Evolutionary conservation across 2,888 invertebrate species (phyloP).

Genomic region (Pocota personata): DNA sequence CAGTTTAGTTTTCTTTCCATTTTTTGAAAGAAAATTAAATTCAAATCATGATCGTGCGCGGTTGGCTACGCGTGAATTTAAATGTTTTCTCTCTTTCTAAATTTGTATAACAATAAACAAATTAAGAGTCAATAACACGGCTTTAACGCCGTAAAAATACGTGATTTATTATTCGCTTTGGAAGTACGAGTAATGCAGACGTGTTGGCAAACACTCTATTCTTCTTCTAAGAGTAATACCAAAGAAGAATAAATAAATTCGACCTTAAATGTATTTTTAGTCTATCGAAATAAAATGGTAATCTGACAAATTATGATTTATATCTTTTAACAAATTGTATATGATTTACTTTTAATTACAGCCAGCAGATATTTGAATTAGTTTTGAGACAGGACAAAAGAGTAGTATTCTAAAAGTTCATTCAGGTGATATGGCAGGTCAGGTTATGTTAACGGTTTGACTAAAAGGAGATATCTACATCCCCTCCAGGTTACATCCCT

Average conservation of each 20-base stretch:
- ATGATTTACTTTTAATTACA: not conserved
- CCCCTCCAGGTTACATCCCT: no score
- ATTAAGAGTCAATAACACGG: constrained; percentile 28
- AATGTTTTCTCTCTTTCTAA: constrained; percentile 3
- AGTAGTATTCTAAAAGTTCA: no score
- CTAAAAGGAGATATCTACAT: no score
- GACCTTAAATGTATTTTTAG: not conserved
- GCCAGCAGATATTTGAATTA: no score
- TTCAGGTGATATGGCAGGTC: no score
- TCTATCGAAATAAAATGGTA: not conserved
- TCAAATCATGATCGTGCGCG: not conserved
- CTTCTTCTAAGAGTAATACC: not conserved
- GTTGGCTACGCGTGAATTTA: constrained; percentile 2
- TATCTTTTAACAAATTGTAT: not conserved
- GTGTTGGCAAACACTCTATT: constrained; percentile 9
- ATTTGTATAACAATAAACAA: constrained; percentile 29
- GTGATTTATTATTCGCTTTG: constrained; percentile 30
- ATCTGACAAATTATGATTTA: constrained; percentile 31
- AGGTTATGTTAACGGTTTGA: no score
- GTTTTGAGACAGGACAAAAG: no score
- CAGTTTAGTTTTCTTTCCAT: not conserved
- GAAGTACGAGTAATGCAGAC: not conserved
- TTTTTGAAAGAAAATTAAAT: constrained; percentile 22
- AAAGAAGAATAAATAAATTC: not conserved
- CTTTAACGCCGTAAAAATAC: constrained; percentile 20